Conservation (phyloP, 2,888 invertebrate species). For the Rutpela maculata region DNA sequence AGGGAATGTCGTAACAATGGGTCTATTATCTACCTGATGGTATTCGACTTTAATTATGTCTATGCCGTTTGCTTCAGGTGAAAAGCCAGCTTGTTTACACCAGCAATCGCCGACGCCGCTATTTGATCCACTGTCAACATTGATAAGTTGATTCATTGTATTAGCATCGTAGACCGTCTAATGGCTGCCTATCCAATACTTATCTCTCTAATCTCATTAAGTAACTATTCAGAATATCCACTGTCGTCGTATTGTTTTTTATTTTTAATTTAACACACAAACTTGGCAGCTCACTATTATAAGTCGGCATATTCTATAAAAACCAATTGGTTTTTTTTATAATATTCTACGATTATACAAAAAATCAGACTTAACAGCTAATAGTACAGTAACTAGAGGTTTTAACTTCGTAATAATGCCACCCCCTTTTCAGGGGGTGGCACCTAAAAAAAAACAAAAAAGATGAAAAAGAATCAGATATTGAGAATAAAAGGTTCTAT, state of each 20-base stretch:
- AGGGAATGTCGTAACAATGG: constrained; percentile 72
- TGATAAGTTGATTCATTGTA: constrained; percentile 66
- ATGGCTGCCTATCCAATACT: not conserved
- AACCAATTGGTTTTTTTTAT: too few relatives aligned
- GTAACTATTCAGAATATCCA: constrained; percentile 23
- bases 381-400: too few relatives aligned
- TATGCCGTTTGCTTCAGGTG: constrained; percentile 52
- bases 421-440: too few relatives aligned
- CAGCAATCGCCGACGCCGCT: constrained; percentile 52
- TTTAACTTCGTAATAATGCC: too few relatives aligned
- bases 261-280: not conserved
- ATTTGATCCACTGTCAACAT: constrained; percentile 60
- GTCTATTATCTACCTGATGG: constrained; percentile 72
- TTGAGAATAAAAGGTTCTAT: too few relatives aligned
- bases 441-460: too few relatives aligned
- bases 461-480: too few relatives aligned
- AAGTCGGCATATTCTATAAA: not conserved
- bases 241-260: constrained; percentile 10
- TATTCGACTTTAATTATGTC: constrained; percentile 69
- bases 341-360: too few relatives aligned
- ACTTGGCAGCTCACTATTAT: not conserved
- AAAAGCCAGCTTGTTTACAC: constrained; percentile 63
- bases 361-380: too few relatives aligned
- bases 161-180: constrained; percentile 7
- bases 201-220: constrained; percentile 35